Conservation (phyloP, 2,113 vertebrate species). For the Lampris incognitus region DNA sequence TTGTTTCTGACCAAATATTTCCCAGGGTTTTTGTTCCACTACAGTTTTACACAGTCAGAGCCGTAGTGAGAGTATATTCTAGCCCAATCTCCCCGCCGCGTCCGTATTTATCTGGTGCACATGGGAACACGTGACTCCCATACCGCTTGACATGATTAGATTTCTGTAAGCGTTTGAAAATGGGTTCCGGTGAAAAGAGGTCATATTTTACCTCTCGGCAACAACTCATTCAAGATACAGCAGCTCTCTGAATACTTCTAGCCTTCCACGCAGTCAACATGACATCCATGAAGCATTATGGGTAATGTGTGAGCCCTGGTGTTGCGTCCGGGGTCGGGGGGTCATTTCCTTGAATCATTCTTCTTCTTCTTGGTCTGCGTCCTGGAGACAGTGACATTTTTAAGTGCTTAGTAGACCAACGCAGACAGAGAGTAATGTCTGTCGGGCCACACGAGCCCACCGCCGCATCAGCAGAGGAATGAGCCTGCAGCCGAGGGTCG, state of each 20-base stretch:
- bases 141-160: slow-evolving; percentile 54
- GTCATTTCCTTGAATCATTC: slow-evolving; percentile 74
- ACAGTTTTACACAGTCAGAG: slow-evolving; percentile 24
- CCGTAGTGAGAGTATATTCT: slow-evolving; percentile 22
- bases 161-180: slow-evolving; percentile 48
- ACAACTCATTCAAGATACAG: slow-evolving; percentile 16
- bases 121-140: slow-evolving; percentile 34
- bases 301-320: slow-evolving; percentile 59
- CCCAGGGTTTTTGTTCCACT: slow-evolving; percentile 2
- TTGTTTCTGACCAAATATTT: slow-evolving; percentile 84
- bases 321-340: slow-evolving; percentile 61
- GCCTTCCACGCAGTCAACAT: slow-evolving; percentile 21
- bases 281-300: slow-evolving; percentile 46
- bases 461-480: slow-evolving; percentile 77
- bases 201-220: slow-evolving; percentile 15
- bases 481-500: slow-evolving; percentile 72
- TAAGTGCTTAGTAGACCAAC: slow-evolving; percentile 82
- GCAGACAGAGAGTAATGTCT: slow-evolving; percentile 85
- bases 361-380: slow-evolving; percentile 67
- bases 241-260: slow-evolving; percentile 5
- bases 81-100: slow-evolving; percentile 16
- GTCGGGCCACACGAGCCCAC: slow-evolving; percentile 74
- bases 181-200: slow-evolving; percentile 26
- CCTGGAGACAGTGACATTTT: slow-evolving; percentile 85
- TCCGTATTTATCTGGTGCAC: slow-evolving; percentile 47